Conservation (phyloP, 2,797 vertebrate species). For the Chelon labrosus region DNA sequence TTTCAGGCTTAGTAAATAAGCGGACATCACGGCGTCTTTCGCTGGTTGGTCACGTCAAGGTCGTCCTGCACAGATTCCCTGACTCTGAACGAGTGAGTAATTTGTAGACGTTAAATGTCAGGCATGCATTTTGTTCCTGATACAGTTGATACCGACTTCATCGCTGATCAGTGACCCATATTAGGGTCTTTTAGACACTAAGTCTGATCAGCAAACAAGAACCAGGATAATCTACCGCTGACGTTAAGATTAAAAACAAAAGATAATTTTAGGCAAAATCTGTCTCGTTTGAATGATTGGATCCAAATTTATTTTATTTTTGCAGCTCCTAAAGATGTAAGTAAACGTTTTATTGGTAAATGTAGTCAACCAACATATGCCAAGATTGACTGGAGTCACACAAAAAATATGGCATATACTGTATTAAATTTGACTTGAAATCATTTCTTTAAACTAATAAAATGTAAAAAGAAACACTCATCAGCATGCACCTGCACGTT, state of each 20-base stretch:
- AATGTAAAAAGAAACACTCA: background rate
- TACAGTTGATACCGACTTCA: background rate
- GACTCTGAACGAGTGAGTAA: slow-evolving; percentile 30
- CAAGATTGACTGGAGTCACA: background rate
- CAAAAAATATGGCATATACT: background rate
- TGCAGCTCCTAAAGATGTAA: background rate
- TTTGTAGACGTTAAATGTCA: background rate
- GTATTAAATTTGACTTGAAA: background rate
- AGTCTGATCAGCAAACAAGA: background rate
- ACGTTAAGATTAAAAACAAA: too few relatives aligned
- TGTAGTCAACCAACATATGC: too few relatives aligned
- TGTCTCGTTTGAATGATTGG: too few relatives aligned
- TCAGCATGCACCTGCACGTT: background rate
- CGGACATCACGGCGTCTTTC: slow-evolving; percentile 61
- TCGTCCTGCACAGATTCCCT: slow-evolving; percentile 42
- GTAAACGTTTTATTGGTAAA: background rate
- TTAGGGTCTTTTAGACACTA: background rate
- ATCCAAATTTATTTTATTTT: too few relatives aligned
- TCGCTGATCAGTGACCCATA: background rate
- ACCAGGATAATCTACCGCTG: background rate
- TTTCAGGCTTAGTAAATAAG: slow-evolving; percentile 17
- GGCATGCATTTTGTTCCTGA: background rate
- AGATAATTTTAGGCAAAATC: too few relatives aligned
- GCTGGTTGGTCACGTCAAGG: slow-evolving; percentile 72
- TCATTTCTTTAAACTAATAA: background rate